Evolutionary conservation across 2,113 vertebrate genomes (phyloP).

Genomic region (Hippocampus abdominalis): DNA sequence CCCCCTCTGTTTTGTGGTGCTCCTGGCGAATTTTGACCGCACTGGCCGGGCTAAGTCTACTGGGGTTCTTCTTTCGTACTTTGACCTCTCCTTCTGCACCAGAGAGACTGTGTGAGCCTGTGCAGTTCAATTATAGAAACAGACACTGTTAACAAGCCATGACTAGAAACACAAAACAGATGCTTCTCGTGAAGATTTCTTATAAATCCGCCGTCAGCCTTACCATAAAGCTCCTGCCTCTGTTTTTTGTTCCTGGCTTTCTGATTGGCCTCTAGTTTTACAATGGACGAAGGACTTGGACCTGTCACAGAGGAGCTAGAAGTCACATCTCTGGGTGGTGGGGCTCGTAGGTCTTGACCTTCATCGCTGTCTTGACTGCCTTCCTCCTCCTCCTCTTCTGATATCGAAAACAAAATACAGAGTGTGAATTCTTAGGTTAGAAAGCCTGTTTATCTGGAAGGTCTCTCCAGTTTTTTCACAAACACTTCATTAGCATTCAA

Average conservation of each 20-base stretch:
- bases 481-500: conserved; percentile 49
- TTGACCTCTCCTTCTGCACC: conserved; percentile 84
- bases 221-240: conserved; percentile 88
- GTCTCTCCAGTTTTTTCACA: conserved; percentile 30
- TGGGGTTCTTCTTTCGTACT: conserved; percentile 78
- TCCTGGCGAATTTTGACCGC: conserved; percentile 62
- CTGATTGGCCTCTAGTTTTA: conserved; percentile 96
- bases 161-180: conserved; percentile 44
- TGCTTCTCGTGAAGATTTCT: conserved; percentile 29
- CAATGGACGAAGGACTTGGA: conserved; percentile 88
- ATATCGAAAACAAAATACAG: conserved; percentile 27
- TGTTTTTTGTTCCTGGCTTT: conserved; percentile 96
- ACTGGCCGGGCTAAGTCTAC: conserved; percentile 39
- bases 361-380: conserved; percentile 84
- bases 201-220: conserved; percentile 38
- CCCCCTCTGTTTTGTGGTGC: conserved; percentile 64
- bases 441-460: conserved; percentile 18
- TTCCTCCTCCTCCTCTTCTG: conserved; percentile 76
- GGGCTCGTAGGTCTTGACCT: conserved; percentile 67
- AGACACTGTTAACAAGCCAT: conserved; percentile 43
- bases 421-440: not conserved
- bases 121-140: conserved; percentile 40
- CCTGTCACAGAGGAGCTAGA: conserved; percentile 71
- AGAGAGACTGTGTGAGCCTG: conserved; percentile 76
- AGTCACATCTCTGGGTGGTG: conserved; percentile 62